A percentile compares a stretch with the other conserved stretches of the same genome.
phyloP scores from a whole-genome alignment of 2,888 invertebrate species.

The Nysson spinosus region DNA sequence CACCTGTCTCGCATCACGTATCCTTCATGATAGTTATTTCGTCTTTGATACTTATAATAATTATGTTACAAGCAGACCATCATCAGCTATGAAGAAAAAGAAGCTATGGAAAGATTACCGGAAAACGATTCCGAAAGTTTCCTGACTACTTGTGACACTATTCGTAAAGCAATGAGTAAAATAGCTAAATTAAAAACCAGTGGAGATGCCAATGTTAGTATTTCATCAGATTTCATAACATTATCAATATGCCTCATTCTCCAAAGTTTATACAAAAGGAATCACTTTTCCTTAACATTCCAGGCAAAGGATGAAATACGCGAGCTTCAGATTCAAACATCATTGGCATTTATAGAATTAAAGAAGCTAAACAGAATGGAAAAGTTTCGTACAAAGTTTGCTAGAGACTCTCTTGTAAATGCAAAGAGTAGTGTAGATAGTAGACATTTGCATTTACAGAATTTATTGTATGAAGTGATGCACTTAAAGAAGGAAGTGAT shows the following conservation, averaged over 20 bases:
- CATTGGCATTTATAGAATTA: slow-evolving; percentile 87
- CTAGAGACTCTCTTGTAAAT: slow-evolving; percentile 88
- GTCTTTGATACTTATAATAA: too few species aligned
- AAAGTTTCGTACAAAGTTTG: slow-evolving; percentile 90
- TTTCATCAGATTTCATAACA: neutral
- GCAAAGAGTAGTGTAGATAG: slow-evolving; percentile 94
- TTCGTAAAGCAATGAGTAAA: slow-evolving; percentile 84
- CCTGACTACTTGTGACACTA: slow-evolving; percentile 84
- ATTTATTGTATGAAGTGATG: slow-evolving; percentile 94
- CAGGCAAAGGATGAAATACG: slow-evolving; percentile 82
- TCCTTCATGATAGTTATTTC: too few species aligned
- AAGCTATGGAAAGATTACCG: slow-evolving; percentile 83
- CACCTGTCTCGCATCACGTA: too few species aligned
- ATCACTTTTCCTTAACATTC: slow-evolving; percentile 60
- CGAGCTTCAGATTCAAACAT: slow-evolving; percentile 85
- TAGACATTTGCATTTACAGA: slow-evolving; percentile 93
- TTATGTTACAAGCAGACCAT: slow-evolving; percentile 80
- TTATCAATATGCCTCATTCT: neutral
- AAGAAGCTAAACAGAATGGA: slow-evolving; percentile 94
- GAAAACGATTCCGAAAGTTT: slow-evolving; percentile 84
- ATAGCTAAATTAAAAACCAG: slow-evolving; percentile 83
- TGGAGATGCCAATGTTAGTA: slow-evolving; percentile 80
- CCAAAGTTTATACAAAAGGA: slow-evolving; percentile 14
- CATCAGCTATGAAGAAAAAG: slow-evolving; percentile 86
- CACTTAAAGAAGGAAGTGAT: slow-evolving; percentile 97